Conservation (phyloP, 2,888 invertebrate species). For the Dugesia japonica region DNA sequence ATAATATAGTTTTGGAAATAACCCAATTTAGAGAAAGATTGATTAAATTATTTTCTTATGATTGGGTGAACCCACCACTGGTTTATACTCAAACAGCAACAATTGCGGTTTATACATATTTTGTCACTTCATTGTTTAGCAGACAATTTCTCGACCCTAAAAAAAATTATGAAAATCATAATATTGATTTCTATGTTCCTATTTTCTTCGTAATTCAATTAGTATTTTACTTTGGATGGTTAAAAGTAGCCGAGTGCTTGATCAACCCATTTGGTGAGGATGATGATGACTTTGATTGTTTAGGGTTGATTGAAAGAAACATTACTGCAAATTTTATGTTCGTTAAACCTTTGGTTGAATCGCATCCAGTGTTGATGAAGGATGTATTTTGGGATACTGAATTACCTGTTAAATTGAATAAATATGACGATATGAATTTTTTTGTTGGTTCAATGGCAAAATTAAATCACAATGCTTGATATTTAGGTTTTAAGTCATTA, state of each 20-base stretch:
- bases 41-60: conserved; percentile 16
- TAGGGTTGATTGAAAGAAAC: conserved; percentile 80
- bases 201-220: conserved; percentile 67
- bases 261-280: conserved; percentile 91
- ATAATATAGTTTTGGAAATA: conserved; percentile 55
- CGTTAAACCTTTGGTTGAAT: not conserved
- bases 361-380: not conserved
- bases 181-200: conserved; percentile 71
- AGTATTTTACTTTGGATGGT: conserved; percentile 57
- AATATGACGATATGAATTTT: not conserved
- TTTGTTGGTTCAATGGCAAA: not conserved
- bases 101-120: conserved; percentile 72
- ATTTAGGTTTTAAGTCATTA: too few relatives aligned
- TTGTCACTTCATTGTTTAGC: conserved; percentile 70
- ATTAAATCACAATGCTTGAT: too few relatives aligned
- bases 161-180: conserved; percentile 35
- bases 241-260: conserved; percentile 67
- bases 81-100: conserved; percentile 58
- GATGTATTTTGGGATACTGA: not conserved
- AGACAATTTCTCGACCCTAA: conserved; percentile 58
- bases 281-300: conserved; percentile 78
- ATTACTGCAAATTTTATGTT: not conserved
- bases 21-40: conserved; percentile 47
- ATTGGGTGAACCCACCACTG: conserved; percentile 31
- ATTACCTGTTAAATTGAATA: not conserved